These are phyloP conservation scores for Aegithalos caudatus DNA, from an alignment of 2,113 vertebrate genomes.

Conservation along the genomic window DNA sequence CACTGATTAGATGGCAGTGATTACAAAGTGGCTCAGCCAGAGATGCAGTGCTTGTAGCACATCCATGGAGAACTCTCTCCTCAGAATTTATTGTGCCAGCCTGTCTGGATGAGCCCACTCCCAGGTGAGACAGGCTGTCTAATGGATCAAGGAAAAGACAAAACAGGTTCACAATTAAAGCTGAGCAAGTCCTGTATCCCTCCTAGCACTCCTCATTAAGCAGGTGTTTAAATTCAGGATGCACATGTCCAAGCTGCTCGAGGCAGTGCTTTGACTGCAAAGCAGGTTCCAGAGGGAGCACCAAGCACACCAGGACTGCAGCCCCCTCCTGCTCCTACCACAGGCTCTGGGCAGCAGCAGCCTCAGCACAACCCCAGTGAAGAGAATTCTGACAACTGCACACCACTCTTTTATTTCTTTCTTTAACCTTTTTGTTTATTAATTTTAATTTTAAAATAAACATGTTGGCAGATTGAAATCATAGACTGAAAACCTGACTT, in stretches of 20 bases:
- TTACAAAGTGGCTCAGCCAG: not conserved
- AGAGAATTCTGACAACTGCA: not conserved
- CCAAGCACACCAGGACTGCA: not conserved
- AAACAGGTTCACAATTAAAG: not conserved
- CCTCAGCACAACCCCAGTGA: fast-evolving
- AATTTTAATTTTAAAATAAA: not conserved
- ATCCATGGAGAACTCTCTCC: not conserved
- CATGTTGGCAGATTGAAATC: not conserved
- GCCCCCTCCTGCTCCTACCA: not conserved
- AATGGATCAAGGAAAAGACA: not conserved
- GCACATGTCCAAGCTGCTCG: not conserved
- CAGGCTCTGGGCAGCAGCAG: not conserved
- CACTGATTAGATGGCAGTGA: not conserved
- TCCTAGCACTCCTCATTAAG: not conserved
- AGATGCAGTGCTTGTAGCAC: not conserved
- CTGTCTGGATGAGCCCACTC: not conserved
- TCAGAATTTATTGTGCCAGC: not conserved
- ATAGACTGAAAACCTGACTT: not conserved
- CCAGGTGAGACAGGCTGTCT: not conserved
- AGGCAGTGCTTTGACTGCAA: not conserved
- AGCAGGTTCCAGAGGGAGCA: not conserved
- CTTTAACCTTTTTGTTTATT: not conserved
- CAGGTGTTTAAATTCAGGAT: not conserved
- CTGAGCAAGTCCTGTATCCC: not conserved
- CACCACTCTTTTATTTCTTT: not conserved